These are phyloP conservation scores for Salvelinus fontinalis DNA, from an alignment of 2,113 vertebrate genomes.

Conservation along the genomic window DNA sequence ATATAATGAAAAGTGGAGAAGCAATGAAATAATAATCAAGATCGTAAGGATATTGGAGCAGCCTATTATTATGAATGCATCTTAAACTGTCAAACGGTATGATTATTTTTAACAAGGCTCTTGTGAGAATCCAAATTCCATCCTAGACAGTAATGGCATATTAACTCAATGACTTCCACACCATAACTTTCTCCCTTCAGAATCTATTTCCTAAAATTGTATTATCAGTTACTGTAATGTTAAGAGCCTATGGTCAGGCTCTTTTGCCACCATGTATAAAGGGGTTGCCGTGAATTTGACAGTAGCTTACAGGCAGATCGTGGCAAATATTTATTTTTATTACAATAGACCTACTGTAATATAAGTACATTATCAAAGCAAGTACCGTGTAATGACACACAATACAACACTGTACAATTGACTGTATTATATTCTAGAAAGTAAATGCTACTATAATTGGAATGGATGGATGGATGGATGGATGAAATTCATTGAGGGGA, in stretches of 20 bases:
- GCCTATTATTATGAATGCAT: background rate
- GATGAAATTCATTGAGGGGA: no score
- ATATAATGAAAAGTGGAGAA: constrained; percentile 49
- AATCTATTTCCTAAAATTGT: background rate
- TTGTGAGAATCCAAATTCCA: background rate
- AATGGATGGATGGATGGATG: no score
- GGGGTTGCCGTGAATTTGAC: background rate
- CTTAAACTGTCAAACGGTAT: constrained; percentile 15
- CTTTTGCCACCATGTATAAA: background rate
- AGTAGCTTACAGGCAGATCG: no score
- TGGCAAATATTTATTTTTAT: no score
- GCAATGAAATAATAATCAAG: constrained; percentile 34
- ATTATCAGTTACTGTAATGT: no score
- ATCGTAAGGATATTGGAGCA: constrained; percentile 14
- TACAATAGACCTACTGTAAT: no score
- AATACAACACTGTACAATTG: background rate
- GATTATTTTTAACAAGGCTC: constrained; percentile 15
- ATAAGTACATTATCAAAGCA: no score
- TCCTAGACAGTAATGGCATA: constrained; percentile 3
- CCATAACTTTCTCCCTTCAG: background rate
- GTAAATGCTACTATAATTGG: no score
- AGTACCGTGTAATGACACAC: no score
- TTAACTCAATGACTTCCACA: background rate
- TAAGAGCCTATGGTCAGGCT: background rate
- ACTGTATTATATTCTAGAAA: no score